Conservation (phyloP, 2,888 invertebrate genomes). For the Meteorus cinctellus region DNA sequence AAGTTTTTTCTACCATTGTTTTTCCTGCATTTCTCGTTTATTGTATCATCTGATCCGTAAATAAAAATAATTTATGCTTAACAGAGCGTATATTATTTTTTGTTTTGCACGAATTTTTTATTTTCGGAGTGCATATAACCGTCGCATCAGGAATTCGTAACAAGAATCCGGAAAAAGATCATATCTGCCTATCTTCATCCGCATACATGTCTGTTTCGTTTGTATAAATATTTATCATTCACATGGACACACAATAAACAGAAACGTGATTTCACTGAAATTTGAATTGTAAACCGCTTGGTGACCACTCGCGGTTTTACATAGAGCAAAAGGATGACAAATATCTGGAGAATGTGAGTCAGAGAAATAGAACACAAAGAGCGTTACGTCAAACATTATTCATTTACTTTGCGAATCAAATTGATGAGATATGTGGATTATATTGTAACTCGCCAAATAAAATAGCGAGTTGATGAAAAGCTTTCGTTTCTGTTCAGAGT, state of each 20-base stretch:
- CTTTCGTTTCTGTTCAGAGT: background rate
- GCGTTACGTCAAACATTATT: constrained; percentile 52
- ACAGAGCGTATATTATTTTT: background rate
- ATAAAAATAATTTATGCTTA: background rate
- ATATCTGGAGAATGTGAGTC: background rate
- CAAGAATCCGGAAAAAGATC: background rate
- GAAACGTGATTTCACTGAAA: constrained; percentile 55
- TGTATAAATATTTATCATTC: background rate
- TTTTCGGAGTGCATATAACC: background rate
- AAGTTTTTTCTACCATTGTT: background rate
- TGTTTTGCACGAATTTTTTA: background rate
- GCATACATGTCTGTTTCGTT: background rate
- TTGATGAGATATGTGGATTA: constrained; percentile 40
- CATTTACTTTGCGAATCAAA: constrained; percentile 48
- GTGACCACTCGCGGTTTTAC: background rate
- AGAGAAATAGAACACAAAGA: background rate
- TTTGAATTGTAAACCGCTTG: constrained; percentile 61
- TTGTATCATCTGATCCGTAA: background rate
- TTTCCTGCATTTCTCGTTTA: background rate
- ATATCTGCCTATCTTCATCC: too few relatives aligned
- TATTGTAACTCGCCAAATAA: background rate
- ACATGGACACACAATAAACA: constrained; percentile 7
- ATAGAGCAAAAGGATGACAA: background rate
- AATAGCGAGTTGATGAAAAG: background rate
- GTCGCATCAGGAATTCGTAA: background rate